phyloP scores from a whole-genome alignment of 1,140 invertebrate genomes.

The Rhagoletis zephyria region DNA sequence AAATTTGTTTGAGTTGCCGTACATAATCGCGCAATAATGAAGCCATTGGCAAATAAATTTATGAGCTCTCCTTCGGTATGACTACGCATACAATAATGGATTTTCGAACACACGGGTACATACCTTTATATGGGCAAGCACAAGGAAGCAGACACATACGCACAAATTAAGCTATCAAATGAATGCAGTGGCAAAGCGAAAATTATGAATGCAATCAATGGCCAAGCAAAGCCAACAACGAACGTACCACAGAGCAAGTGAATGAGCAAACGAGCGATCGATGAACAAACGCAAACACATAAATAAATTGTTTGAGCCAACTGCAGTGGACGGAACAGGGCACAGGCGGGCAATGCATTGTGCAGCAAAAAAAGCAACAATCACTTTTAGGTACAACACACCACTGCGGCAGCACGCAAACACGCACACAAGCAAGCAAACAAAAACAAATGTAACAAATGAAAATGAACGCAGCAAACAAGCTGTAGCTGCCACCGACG shows the following conservation, averaged over 20 bases:
- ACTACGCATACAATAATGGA: background rate
- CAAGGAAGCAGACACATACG: background rate
- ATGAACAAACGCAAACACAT: conserved; percentile 6
- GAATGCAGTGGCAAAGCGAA: conserved; percentile 40
- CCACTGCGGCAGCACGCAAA: conserved; percentile 12
- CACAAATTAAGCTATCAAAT: conserved; percentile 14
- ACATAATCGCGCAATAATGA: conserved; percentile 37
- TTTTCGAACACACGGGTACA: background rate
- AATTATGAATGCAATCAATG: conserved; percentile 48
- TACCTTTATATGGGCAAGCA: background rate
- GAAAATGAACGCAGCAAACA: background rate
- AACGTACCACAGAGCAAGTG: no score
- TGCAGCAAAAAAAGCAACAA: background rate
- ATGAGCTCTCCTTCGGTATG: conserved; percentile 8
- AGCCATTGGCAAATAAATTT: conserved; percentile 46
- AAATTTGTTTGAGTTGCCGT: conserved; percentile 10
- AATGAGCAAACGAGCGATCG: background rate
- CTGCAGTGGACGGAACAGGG: background rate
- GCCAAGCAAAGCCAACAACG: background rate
- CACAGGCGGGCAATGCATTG: background rate
- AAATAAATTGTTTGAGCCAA: conserved; percentile 10
- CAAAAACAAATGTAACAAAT: background rate
- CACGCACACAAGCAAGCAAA: background rate
- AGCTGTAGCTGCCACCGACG: background rate
- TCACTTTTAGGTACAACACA: background rate